These are phyloP conservation scores for Mesaphorura yosii DNA, from an alignment of 1,140 invertebrate species.

Conservation along the genomic window DNA sequence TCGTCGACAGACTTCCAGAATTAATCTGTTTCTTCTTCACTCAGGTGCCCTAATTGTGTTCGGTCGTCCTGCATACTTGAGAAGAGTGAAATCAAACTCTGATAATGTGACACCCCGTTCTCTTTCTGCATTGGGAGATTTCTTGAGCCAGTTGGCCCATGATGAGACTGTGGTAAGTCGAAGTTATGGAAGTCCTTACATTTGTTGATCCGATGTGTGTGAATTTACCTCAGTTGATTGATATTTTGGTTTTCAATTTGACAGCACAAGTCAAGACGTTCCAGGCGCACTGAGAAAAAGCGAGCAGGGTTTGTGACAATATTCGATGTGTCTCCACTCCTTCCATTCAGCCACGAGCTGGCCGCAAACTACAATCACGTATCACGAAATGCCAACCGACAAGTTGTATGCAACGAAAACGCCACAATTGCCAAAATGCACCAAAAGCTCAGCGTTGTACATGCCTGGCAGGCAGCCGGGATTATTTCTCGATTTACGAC, in stretches of 20 bases:
- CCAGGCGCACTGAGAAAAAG: constrained; percentile 28
- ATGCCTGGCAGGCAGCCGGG: constrained; percentile 20
- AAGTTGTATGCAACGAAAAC: constrained; percentile 18
- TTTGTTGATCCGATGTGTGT: no score
- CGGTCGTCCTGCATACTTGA: constrained; percentile 60
- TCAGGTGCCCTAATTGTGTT: constrained; percentile 67
- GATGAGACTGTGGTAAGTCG: constrained; percentile 14
- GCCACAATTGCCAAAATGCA: constrained; percentile 5
- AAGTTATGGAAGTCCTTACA: no score
- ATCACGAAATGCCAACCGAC: constrained; percentile 27
- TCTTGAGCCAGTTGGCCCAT: constrained; percentile 33
- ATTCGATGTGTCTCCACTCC: constrained; percentile 64
- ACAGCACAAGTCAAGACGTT: constrained; percentile 1
- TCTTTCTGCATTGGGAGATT: constrained; percentile 57
- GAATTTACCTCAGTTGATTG: not conserved
- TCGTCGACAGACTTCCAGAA: not conserved
- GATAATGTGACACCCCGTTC: constrained; percentile 60
- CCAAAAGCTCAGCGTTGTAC: constrained; percentile 9
- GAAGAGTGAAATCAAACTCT: constrained; percentile 52
- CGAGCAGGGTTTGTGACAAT: constrained; percentile 52
- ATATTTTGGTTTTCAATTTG: constrained; percentile 1
- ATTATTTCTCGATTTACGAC: constrained; percentile 6
- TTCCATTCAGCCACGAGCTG: constrained; percentile 63
- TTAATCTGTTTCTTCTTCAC: not conserved
- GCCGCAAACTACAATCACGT: constrained; percentile 58